These are phyloP conservation scores for Drosophila micromelanica DNA, from an alignment of 1,140 invertebrate genomes.

Conservation along the genomic window DNA sequence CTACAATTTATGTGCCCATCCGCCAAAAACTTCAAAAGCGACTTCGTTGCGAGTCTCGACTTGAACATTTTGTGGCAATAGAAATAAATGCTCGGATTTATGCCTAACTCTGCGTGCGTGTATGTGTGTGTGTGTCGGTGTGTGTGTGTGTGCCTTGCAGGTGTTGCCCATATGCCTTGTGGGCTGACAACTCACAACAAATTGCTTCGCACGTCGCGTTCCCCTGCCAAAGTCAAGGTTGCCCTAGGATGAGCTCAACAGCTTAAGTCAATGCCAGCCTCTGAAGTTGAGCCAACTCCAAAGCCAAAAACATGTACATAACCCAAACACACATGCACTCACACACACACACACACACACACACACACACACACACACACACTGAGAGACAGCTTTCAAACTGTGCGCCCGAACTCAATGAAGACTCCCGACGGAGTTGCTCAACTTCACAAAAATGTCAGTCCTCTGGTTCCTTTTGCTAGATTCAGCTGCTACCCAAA, in stretches of 20 bases:
- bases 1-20: conserved; percentile 54
- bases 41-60: conserved; percentile 38
- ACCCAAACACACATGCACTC: conserved; percentile 1
- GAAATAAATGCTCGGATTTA: conserved; percentile 78
- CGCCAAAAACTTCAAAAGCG: conserved; percentile 67
- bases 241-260: conserved; percentile 46
- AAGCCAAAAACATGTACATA: conserved; percentile 26
- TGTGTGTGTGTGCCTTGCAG: conserved; percentile 47
- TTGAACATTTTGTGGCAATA: conserved; percentile 42
- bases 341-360: conserved; percentile 14
- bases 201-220: conserved; percentile 59
- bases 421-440: conserved; percentile 67
- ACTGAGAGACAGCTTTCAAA: not conserved
- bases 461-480: conserved; percentile 29
- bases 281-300: conserved; percentile 17
- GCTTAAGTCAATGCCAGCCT: conserved; percentile 37
- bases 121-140: conserved; percentile 4
- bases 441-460: conserved; percentile 67
- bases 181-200: conserved; percentile 63
- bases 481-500: conserved; percentile 11
- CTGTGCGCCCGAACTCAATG: conserved; percentile 28
- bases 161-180: conserved; percentile 68
- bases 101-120: conserved; percentile 35
- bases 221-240: conserved; percentile 70
- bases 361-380: conserved; percentile 9